Conservation (phyloP, 2,888 invertebrate genomes). For the Drosophila peninsularis region DNA sequence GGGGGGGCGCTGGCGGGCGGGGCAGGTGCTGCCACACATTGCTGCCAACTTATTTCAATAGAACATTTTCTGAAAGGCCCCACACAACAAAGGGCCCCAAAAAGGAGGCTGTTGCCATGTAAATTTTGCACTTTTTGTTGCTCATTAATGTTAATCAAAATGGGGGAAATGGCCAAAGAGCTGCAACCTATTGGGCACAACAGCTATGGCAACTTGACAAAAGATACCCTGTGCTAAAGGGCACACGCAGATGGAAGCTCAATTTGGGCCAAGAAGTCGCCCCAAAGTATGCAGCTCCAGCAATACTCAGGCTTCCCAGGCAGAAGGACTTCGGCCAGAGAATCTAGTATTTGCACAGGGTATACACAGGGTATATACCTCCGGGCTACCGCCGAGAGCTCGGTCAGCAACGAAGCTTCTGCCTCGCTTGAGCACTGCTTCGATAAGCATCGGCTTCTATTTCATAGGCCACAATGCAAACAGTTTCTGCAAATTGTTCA, state of each 20-base stretch:
- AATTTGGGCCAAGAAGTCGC: background rate
- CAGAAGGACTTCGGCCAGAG: background rate
- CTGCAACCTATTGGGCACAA: conserved; percentile 8
- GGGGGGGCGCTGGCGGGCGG: background rate
- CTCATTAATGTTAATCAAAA: conserved; percentile 78
- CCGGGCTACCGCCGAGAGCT: conserved; percentile 25
- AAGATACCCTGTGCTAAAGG: conserved; percentile 5
- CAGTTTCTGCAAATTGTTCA: conserved; percentile 59
- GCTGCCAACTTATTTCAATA: conserved; percentile 65
- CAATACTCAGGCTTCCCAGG: background rate
- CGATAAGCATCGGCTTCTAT: conserved; percentile 75
- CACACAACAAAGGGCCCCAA: conserved; percentile 47
- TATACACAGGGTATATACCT: background rate
- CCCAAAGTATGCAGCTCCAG: conserved; percentile 35
- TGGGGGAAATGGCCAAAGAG: conserved; percentile 31
- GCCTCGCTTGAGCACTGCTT: conserved; percentile 2
- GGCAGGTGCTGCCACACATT: conserved; percentile 61
- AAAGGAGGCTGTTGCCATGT: conserved; percentile 63
- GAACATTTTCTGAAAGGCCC: conserved; percentile 59
- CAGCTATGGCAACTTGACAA: background rate
- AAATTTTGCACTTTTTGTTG: conserved; percentile 79
- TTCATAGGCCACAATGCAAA: conserved; percentile 79
- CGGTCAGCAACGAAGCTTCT: conserved; percentile 30
- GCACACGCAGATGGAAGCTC: background rate
- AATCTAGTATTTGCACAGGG: background rate